phyloP scores from a whole-genome alignment of 2,113 vertebrate species.

The Prolemur simus region DNA sequence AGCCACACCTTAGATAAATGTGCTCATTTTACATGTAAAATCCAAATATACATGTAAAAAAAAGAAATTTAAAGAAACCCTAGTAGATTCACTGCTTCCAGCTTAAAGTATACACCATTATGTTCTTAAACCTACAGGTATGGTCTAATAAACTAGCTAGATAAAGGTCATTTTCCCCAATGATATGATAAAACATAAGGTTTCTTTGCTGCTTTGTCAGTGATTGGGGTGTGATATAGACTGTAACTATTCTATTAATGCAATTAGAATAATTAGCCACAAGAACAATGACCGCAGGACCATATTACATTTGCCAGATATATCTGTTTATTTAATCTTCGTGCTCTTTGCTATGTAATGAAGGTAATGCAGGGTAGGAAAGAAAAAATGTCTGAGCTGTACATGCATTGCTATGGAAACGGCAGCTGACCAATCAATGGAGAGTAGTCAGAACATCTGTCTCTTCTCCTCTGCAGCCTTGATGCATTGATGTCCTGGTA shows the following conservation, averaged over 20 bases:
- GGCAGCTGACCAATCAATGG: constrained; percentile 67
- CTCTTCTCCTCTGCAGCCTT: not conserved
- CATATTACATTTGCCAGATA: not conserved
- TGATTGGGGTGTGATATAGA: not conserved
- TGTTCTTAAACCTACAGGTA: not conserved
- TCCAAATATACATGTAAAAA: constrained; percentile 16
- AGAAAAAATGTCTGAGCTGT: constrained; percentile 27
- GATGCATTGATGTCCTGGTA: constrained; percentile 28
- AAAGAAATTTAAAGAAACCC: not conserved
- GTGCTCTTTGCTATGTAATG: constrained; percentile 41
- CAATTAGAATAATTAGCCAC: not conserved
- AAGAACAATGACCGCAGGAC: not conserved
- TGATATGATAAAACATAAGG: constrained; percentile 21
- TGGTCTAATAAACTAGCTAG: not conserved
- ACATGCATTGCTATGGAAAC: constrained; percentile 74
- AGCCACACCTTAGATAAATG: not conserved
- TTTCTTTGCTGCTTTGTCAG: not conserved
- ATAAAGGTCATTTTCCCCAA: not conserved
- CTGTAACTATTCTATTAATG: not conserved
- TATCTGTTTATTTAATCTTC: constrained; percentile 56
- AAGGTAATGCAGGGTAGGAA: constrained; percentile 8
- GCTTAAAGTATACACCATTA: not conserved
- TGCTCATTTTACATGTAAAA: not conserved
- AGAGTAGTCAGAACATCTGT: constrained; percentile 33
- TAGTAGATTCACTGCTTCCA: not conserved